phyloP scores from a whole-genome alignment of 2,888 invertebrate species.

The Limenitis camilla region DNA sequence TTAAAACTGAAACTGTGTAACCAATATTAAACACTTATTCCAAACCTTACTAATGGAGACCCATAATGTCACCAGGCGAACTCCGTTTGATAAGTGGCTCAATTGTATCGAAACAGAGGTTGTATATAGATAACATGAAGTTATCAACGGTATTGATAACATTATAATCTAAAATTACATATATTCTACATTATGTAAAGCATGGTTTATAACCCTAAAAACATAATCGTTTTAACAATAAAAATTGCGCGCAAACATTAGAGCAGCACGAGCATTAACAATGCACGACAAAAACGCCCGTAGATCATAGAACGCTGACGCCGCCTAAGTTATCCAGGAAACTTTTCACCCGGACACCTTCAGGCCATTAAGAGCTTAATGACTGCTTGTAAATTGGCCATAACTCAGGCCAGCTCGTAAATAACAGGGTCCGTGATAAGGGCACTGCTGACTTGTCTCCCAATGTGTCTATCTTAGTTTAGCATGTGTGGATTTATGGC shows the following conservation, averaged over 20 bases:
- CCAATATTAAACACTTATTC: too few relatives aligned
- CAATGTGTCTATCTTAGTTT: conserved; percentile 65
- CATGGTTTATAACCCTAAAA: background rate
- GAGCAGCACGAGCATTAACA: conserved; percentile 19
- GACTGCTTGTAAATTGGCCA: conserved; percentile 74
- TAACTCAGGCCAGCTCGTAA: conserved; percentile 67
- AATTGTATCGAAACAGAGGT: too few relatives aligned
- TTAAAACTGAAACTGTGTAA: too few relatives aligned
- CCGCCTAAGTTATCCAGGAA: conserved; percentile 43
- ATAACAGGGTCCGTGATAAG: conserved; percentile 69
- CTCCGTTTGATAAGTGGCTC: too few relatives aligned
- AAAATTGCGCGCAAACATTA: conserved; percentile 3
- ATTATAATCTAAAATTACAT: too few relatives aligned
- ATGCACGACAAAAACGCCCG: conserved; percentile 21
- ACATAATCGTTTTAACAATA: background rate
- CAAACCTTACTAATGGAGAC: too few relatives aligned
- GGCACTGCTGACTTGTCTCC: conserved; percentile 67
- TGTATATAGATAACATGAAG: too few relatives aligned
- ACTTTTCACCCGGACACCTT: conserved; percentile 69
- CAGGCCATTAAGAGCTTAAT: conserved; percentile 70
- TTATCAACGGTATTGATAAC: too few relatives aligned
- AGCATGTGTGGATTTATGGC: conserved; percentile 59
- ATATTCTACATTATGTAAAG: background rate
- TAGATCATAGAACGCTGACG: conserved; percentile 47
- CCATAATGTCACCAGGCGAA: too few relatives aligned